phyloP scores from a whole-genome alignment of 2,797 vertebrate genomes.

The Simalia tracyae region DNA sequence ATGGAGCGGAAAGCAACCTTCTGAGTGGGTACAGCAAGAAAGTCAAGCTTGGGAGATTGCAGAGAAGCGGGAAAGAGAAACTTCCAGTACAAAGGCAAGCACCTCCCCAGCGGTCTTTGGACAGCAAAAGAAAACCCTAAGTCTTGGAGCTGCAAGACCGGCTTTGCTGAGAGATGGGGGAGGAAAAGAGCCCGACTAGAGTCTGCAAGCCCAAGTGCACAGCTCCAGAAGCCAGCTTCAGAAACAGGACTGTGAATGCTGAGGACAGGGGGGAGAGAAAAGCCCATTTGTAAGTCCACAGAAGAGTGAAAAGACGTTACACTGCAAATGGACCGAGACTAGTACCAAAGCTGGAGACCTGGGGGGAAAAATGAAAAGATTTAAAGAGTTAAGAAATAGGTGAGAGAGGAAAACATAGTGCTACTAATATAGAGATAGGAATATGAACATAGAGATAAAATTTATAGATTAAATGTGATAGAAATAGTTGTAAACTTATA shows the following conservation, averaged over 20 bases:
- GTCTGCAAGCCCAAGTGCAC: not conserved
- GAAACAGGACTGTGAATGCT: not conserved
- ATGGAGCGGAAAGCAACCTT: not conserved
- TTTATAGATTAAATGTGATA: not conserved
- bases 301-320: not conserved
- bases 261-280: not conserved
- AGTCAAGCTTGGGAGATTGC: not conserved
- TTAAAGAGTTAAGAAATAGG: not conserved
- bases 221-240: not conserved
- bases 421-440: not conserved
- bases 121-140: not conserved
- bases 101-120: not conserved
- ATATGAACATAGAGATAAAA: not conserved
- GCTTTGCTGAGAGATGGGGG: not conserved
- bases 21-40: not conserved
- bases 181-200: not conserved
- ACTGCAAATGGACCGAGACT: not conserved
- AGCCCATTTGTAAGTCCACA: not conserved
- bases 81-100: not conserved
- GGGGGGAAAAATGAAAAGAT: not conserved
- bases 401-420: not conserved
- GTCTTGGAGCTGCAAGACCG: not conserved
- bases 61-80: not conserved
- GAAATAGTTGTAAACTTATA: not conserved
- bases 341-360: not conserved